phyloP scores from a whole-genome alignment of 2,797 vertebrate genomes.

The Xyrichtys novacula region DNA sequence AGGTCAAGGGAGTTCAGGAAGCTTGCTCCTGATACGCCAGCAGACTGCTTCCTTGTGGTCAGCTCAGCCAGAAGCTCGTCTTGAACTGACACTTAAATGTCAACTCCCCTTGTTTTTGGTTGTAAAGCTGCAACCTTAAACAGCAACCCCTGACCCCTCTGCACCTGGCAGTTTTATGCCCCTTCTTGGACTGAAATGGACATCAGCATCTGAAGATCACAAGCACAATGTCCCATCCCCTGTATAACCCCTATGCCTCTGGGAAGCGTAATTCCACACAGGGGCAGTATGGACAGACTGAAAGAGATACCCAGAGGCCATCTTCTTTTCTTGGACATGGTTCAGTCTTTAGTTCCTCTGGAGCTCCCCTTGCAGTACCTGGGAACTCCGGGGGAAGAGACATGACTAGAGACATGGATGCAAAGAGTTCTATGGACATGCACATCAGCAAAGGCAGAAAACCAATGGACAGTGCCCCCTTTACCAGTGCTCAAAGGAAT shows the following conservation, averaged over 20 bases:
- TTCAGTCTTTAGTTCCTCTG: slow-evolving; percentile 64
- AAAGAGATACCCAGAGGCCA: slow-evolving; percentile 31
- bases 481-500: slow-evolving; percentile 78
- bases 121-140: slow-evolving; percentile 26
- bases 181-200: slow-evolving; percentile 65
- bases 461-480: slow-evolving; percentile 60
- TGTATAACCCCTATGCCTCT: slow-evolving; percentile 86
- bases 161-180: slow-evolving; percentile 2
- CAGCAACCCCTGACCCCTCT: slow-evolving; percentile 22
- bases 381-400: slow-evolving; percentile 40
- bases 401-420: slow-evolving; percentile 50
- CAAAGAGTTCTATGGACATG: slow-evolving; percentile 75
- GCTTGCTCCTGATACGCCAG: slow-evolving; percentile 86
- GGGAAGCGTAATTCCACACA: slow-evolving; percentile 54
- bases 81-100: slow-evolving; percentile 64
- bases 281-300: slow-evolving; percentile 55
- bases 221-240: slow-evolving; percentile 77
- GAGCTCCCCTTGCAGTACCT: slow-evolving; percentile 13
- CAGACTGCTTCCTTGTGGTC: slow-evolving; percentile 86
- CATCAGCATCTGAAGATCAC: slow-evolving; percentile 81
- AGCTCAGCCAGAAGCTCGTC: slow-evolving; percentile 88
- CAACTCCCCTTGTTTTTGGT: slow-evolving; percentile 65
- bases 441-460: slow-evolving; percentile 80
- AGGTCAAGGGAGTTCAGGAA: slow-evolving; percentile 72
- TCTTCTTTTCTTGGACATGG: slow-evolving; percentile 49